Evolutionary conservation across 2,888 invertebrate genomes (phyloP), one percentile per base, ranked within the genome.

Genomic region (Caenorhabditis afra): DNA sequence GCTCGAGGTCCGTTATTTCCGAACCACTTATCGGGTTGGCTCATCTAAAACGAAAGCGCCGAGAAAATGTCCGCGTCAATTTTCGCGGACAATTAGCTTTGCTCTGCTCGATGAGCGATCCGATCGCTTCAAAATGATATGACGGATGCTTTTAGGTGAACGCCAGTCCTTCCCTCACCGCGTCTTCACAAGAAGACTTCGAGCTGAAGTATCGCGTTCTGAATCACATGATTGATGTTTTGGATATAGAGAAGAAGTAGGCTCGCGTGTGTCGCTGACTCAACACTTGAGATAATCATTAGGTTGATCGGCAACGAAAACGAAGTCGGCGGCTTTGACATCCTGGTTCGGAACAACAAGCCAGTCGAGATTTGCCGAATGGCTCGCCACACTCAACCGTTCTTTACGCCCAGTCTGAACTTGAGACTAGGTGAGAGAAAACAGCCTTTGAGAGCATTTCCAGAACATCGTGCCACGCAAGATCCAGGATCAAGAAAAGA

Each of bases 271-370:
- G n/a, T n/a, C n/a, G n/a, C 20, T 37, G 14, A 1, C 22, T 58
- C 12, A 44, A 3, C 35, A 7, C 20, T 8, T 35, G 20, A 29
- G 22, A 41, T 23, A 4, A 23, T 11, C 55, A 81, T 22, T 81
- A 91, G 92, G 76, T 89, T 93, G 76, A 91, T 91, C 4, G 93
- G 93, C 1, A 91, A 91, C 55, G 93, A 93, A 86, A 91, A 91
- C 62, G 89, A 93, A 67, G 91, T 93, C 14, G 93, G 93, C 14
- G 93, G 93, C 1, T 93, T 93, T 90, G 93, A 93, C 88, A 88
- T 93, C 22, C 90, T 93, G 18, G 93, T 93, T 92, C 91, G 92
- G 85, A 93, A 92, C 70, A 85, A 82, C 49, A 83, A 85, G 44
- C 73, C 81, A 0, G 78, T 87, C 16, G 81, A 85, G 55, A 65